Conservation (phyloP, 2,797 vertebrate species). For the Anabas testudineus region DNA sequence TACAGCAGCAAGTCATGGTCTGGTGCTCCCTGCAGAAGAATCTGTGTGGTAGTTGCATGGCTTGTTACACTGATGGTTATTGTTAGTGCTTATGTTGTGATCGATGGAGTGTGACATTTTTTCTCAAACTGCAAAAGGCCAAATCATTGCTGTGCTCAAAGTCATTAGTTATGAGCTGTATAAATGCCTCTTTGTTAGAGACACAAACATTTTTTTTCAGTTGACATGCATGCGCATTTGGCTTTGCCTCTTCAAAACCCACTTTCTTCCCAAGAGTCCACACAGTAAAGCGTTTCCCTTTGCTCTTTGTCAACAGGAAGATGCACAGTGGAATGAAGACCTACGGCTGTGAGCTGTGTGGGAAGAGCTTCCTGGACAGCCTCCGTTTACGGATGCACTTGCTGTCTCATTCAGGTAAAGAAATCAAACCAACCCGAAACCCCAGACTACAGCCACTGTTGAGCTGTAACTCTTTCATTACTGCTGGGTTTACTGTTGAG, state of each 20-base stretch:
- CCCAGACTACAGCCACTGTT: neutral
- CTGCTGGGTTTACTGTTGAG: neutral
- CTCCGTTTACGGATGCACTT: constrained; percentile 98
- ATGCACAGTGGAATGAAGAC: constrained; percentile 99
- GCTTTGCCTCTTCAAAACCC: neutral
- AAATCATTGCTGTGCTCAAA: neutral
- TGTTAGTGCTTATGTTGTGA: constrained; percentile 41
- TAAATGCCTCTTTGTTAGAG: neutral
- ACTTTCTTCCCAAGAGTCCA: neutral
- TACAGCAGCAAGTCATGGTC: constrained; percentile 40
- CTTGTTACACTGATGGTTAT: constrained; percentile 42
- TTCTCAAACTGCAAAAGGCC: constrained; percentile 9
- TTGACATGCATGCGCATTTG: constrained; percentile 2
- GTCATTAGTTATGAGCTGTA: constrained; percentile 12
- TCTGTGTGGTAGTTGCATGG: constrained; percentile 1
- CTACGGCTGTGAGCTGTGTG: constrained; percentile 96
- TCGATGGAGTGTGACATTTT: constrained; percentile 34
- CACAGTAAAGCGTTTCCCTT: constrained; percentile 36
- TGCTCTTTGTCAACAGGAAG: constrained; percentile 87
- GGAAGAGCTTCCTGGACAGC: constrained; percentile 96
- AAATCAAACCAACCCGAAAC: constrained; percentile 23
- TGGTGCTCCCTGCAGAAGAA: constrained; percentile 32
- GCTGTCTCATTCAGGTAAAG: constrained; percentile 96
- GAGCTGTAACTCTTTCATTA: neutral
- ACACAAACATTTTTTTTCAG: constrained; percentile 2